Evolutionary conservation across 1,140 invertebrate species (phyloP).

Genomic region (Tetramorium parvispinum): DNA sequence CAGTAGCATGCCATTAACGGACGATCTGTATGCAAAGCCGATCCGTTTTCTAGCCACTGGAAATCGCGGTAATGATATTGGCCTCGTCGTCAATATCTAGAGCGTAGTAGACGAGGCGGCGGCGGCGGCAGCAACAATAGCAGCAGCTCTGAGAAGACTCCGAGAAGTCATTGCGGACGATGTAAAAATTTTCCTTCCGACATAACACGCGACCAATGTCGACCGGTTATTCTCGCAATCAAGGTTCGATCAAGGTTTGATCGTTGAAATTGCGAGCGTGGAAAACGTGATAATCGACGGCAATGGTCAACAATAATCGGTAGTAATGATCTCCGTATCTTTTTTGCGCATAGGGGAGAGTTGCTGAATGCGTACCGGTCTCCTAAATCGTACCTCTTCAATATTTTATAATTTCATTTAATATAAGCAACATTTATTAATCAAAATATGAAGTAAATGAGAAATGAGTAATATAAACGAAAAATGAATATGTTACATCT

Average conservation of each 20-base stretch:
- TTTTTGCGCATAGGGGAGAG: background rate
- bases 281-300: background rate
- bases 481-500: too few species aligned
- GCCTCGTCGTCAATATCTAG: constrained; percentile 46
- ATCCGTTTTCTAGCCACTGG: constrained; percentile 58
- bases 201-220: background rate
- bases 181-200: constrained; percentile 18
- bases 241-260: background rate
- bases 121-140: background rate
- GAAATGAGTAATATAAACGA: too few species aligned
- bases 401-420: too few species aligned
- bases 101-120: constrained; percentile 57
- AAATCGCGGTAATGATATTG: constrained; percentile 55
- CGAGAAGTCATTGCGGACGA: constrained; percentile 1
- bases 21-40: constrained; percentile 61
- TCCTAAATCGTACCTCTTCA: too few species aligned
- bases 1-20: constrained; percentile 52
- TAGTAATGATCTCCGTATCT: background rate
- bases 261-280: background rate
- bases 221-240: constrained; percentile 16
- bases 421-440: too few species aligned
- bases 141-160: background rate
- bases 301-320: background rate
- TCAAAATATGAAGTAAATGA: too few species aligned
- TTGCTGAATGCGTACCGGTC: too few species aligned